Conservation (phyloP, 2,797 vertebrate species). For the Agapornis canus region DNA sequence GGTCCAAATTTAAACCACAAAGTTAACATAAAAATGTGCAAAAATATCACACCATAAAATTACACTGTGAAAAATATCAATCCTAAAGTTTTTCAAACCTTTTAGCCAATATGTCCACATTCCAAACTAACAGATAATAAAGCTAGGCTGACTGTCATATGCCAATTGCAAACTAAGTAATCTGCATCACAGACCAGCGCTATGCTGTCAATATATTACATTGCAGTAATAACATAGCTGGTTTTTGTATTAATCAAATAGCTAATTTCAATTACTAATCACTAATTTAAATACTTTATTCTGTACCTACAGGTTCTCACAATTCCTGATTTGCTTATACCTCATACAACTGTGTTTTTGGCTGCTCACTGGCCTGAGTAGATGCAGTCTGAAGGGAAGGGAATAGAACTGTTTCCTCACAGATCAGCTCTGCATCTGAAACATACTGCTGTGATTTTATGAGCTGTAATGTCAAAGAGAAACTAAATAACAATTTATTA, state of each 20-base stretch:
- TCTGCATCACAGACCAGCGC: not conserved
- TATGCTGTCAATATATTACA: not conserved
- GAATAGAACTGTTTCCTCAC: not conserved
- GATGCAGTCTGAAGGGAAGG: conserved; percentile 26
- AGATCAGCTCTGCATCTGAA: conserved; percentile 52
- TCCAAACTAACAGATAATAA: not conserved
- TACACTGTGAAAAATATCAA: not conserved
- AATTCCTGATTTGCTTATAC: not conserved
- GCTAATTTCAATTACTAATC: not conserved
- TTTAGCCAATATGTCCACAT: not conserved
- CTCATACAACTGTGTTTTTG: not conserved
- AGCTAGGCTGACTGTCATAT: not conserved
- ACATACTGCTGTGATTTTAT: not conserved
- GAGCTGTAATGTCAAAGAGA: not conserved
- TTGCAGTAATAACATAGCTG: not conserved
- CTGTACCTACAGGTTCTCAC: not conserved
- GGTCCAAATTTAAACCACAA: not conserved
- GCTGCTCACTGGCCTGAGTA: not conserved
- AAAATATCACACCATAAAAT: not conserved
- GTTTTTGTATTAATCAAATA: not conserved
- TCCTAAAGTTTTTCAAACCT: not conserved
- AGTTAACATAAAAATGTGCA: not conserved
- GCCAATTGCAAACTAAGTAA: not conserved
- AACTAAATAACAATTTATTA: not conserved
- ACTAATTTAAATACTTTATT: not conserved